Evolutionary conservation across 2,113 vertebrate species (phyloP), one percentile per base, ranked within the genome.

Genomic region (Anarhynchus alexandrinus): DNA sequence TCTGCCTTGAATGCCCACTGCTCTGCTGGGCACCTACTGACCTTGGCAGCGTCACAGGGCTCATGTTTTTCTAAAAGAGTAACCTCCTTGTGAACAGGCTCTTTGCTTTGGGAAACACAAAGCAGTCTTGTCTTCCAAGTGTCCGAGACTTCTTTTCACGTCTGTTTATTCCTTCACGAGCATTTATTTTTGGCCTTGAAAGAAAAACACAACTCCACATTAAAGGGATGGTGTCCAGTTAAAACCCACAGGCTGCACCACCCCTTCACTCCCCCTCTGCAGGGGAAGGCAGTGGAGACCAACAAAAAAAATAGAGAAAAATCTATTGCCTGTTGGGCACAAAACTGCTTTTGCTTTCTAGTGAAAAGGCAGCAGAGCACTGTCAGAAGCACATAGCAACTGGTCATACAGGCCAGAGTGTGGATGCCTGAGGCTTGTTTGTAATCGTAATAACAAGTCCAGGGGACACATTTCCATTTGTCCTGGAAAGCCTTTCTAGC

Each of bases 121-220:
- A 96, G 96, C 94, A 65, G 90, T 64, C 93, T 96, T 96, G 97
- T 97, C 90, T 91, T 57, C 97, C 93, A 94, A 88, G 93, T 92
- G 94, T 94, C 96, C 77, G 9, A 80, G 93, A 77, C 90, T 91
- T 95, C 94, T 92, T 96, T 96, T 94, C 83, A 93, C 12, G 3
- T 70, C 91, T 93, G 93, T 95, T 95, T 82, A 96, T 86, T 91
- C 92, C 81, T 72, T 88, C 83, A 85, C 70, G 62, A 84, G 69
- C 70, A 69, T 92, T 92, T 97, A 96, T 94, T 96, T 96, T 97
- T 94, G 94, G 89, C 91, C 57, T 78, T 91, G 82, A 76, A 93
- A 94, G 58, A 82, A 94, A 84, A 85, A 74, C 62, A 82, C 74
- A 85, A 69, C n/a, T 86, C 92, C 78, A 94, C 90, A 77, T 95